A percentile compares a stretch with the other conserved stretches of the same genome.
These are phyloP conservation scores for Itoplectis maculator DNA, from an alignment of 2,888 invertebrate genomes.

Conservation along the genomic window DNA sequence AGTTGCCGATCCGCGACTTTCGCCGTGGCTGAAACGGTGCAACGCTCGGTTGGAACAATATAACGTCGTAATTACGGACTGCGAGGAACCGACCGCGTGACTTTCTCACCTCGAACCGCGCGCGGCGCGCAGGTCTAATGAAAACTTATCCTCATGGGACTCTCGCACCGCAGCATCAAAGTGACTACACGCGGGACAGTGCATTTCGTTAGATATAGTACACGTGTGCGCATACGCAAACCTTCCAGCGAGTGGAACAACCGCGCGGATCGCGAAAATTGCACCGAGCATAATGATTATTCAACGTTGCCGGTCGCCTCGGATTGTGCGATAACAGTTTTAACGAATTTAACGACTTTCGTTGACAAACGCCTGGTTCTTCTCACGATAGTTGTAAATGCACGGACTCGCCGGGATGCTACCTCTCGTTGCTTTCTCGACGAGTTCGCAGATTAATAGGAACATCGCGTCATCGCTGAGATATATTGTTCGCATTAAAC, in stretches of 20 bases:
- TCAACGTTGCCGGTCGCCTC: conserved; percentile 33
- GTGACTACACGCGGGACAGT: conserved; percentile 28
- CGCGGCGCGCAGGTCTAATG: conserved; percentile 47
- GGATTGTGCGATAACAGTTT: conserved; percentile 41
- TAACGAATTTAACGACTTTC: conserved; percentile 47
- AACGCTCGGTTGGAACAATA: conserved; percentile 58
- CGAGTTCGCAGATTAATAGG: background rate
- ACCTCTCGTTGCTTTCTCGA: conserved; percentile 4
- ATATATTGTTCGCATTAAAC: background rate
- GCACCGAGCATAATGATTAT: conserved; percentile 50
- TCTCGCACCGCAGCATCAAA: conserved; percentile 35
- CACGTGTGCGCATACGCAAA: conserved; percentile 19
- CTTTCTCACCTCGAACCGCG: conserved; percentile 64
- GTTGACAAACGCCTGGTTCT: conserved; percentile 25
- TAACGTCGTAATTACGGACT: conserved; percentile 54
- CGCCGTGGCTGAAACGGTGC: conserved; percentile 10
- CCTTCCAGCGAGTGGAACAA: conserved; percentile 16
- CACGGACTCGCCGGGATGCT: background rate
- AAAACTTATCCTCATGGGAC: conserved; percentile 53
- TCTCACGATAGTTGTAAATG: conserved; percentile 43
- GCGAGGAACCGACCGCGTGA: conserved; percentile 53
- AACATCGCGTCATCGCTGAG: background rate
- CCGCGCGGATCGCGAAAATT: conserved; percentile 33
- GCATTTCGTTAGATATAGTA: conserved; percentile 9
- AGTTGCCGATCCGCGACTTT: conserved; percentile 6